These are phyloP conservation scores for Struthio camelus DNA, from an alignment of 2,113 vertebrate genomes.

Conservation along the genomic window DNA sequence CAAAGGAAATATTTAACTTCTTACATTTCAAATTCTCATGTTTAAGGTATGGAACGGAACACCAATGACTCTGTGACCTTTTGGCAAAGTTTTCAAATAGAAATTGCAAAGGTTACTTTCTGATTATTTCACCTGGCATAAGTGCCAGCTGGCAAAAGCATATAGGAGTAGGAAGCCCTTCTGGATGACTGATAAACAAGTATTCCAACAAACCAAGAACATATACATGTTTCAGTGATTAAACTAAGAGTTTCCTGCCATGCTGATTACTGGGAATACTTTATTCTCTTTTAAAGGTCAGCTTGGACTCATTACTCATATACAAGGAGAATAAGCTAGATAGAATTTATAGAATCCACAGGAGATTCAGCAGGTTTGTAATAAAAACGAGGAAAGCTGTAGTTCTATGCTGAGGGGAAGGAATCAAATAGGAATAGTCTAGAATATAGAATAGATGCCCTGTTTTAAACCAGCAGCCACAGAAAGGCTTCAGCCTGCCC, in stretches of 20 bases:
- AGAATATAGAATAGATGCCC: too few relatives aligned
- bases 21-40: not conserved
- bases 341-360: not conserved
- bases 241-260: not conserved
- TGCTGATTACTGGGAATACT: not conserved
- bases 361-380: not conserved
- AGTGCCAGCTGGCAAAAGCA: not conserved
- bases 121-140: not conserved
- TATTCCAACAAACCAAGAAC: not conserved
- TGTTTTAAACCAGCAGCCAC: not conserved
- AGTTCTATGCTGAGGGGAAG: not conserved
- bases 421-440: not conserved
- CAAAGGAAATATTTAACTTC: not conserved
- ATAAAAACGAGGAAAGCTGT: not conserved
- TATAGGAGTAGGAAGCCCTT: not conserved
- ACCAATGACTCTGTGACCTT: conserved; percentile 6
- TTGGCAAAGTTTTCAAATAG: not conserved
- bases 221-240: not conserved
- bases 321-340: not conserved
- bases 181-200: not conserved
- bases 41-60: not conserved
- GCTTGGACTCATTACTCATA: not conserved
- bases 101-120: not conserved
- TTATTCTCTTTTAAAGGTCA: not conserved
- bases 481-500: not conserved